Conservation (phyloP, 2,888 invertebrate species). For the Orthosia cruda region DNA sequence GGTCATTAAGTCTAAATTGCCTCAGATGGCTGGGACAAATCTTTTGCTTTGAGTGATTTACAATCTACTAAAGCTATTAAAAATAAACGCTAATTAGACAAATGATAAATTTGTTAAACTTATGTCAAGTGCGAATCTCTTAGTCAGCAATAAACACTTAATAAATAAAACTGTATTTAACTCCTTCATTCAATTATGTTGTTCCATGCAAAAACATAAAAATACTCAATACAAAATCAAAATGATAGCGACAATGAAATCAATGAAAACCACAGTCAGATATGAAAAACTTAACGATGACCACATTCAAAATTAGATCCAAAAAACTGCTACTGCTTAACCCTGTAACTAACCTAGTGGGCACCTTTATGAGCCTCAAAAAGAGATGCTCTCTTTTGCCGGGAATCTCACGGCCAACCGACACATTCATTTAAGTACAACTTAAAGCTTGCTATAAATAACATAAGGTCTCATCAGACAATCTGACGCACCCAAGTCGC, state of each 20-base stretch:
- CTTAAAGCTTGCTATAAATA: constrained; percentile 24
- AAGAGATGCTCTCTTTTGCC: constrained; percentile 6
- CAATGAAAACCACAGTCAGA: neutral
- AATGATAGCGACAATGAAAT: too few relatives aligned
- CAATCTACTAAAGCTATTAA: constrained; percentile 19
- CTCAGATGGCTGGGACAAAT: constrained; percentile 20
- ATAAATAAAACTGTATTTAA: neutral
- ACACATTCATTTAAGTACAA: constrained; percentile 12
- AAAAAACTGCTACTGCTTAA: neutral
- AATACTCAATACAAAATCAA: too few relatives aligned
- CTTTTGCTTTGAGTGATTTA: constrained; percentile 50
- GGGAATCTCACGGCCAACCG: constrained; percentile 8
- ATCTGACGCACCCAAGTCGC: constrained; percentile 26
- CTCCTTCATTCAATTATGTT: neutral
- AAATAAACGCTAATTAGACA: constrained; percentile 40
- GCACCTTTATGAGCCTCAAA: neutral
- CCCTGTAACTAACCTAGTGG: neutral
- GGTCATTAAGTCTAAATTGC: constrained; percentile 29
- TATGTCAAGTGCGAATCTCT: neutral
- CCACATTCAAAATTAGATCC: neutral
- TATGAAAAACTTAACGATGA: neutral
- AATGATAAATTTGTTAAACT: constrained; percentile 16
- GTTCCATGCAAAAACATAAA: too few relatives aligned
- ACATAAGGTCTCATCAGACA: constrained; percentile 29
- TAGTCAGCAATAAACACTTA: neutral